Conservation (phyloP, 2,113 vertebrate species). For the Bucco capensis region DNA sequence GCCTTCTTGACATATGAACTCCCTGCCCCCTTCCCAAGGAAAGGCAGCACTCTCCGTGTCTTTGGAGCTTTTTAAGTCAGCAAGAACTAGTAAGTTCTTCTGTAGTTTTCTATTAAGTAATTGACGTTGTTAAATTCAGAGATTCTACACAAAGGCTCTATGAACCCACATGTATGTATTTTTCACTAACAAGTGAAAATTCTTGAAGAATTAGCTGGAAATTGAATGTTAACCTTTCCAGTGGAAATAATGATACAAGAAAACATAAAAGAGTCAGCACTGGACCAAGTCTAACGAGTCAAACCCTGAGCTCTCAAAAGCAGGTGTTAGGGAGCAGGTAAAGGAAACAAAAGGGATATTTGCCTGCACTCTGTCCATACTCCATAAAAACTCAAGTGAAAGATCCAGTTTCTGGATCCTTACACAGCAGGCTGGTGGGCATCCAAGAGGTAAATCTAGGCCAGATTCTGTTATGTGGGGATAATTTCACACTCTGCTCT, state of each 20-base stretch:
- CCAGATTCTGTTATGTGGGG: not conserved
- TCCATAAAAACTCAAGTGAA: not conserved
- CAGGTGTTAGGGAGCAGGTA: not conserved
- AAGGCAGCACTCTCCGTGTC: not conserved
- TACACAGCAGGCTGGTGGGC: not conserved
- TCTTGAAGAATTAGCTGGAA: not conserved
- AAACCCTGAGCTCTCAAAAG: not conserved
- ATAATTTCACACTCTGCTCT: not conserved
- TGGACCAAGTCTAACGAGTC: not conserved
- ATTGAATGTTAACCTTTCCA: not conserved
- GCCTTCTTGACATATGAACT: not conserved
- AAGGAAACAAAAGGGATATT: not conserved
- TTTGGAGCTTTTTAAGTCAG: not conserved
- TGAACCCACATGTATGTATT: not conserved
- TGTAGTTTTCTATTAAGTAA: not conserved
- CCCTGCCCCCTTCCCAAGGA: not conserved
- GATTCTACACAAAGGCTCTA: not conserved
- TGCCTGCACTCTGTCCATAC: not conserved
- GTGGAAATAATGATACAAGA: not conserved
- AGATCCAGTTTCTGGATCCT: not conserved
- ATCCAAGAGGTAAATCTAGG: constrained; percentile 25
- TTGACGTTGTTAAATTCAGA: not conserved
- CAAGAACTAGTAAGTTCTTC: not conserved
- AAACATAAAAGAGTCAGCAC: not conserved
- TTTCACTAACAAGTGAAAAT: not conserved